Evolutionary conservation across 1,140 invertebrate genomes (phyloP).

Genomic region (Ganaspis sp.): DNA sequence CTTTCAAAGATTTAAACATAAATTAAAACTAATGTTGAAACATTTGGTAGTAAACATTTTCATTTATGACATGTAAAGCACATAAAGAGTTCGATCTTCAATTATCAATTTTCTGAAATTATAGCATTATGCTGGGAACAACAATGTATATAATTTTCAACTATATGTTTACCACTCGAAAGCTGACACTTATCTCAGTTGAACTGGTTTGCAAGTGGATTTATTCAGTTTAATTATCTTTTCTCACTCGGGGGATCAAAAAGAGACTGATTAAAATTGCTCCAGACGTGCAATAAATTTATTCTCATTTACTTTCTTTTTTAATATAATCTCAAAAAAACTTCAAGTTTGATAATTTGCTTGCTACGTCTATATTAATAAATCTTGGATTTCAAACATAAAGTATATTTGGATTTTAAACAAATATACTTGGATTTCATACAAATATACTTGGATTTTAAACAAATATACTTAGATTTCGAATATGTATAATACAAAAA

Average conservation of each 20-base stretch:
- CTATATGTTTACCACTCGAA: slow-evolving; percentile 66
- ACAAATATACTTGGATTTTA: too few relatives aligned
- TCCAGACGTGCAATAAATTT: slow-evolving; percentile 39
- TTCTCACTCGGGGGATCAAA: slow-evolving; percentile 63
- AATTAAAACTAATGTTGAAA: too few relatives aligned
- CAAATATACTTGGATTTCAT: too few relatives aligned
- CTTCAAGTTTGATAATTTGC: slow-evolving; percentile 46
- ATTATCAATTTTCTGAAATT: slow-evolving; percentile 27
- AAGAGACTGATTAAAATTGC: slow-evolving; percentile 48
- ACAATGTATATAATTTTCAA: slow-evolving; percentile 28
- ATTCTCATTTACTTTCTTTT: slow-evolving; percentile 45
- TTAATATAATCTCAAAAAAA: slow-evolving; percentile 31
- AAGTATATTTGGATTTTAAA: too few relatives aligned
- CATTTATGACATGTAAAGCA: slow-evolving; percentile 1
- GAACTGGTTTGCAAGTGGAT: slow-evolving; percentile 69
- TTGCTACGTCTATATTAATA: background rate
- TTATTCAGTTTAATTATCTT: slow-evolving; percentile 66
- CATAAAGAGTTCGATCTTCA: slow-evolving; percentile 31
- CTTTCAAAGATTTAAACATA: too few relatives aligned
- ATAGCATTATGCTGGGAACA: slow-evolving; percentile 30
- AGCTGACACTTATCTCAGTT: slow-evolving; percentile 54
- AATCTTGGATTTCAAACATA: background rate
- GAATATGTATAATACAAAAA: background rate
- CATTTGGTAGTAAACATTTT: too few relatives aligned
- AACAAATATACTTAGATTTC: too few relatives aligned